These are phyloP conservation scores for Phyllotreta cruciferae DNA, from an alignment of 2,888 invertebrate genomes.

Conservation along the genomic window DNA sequence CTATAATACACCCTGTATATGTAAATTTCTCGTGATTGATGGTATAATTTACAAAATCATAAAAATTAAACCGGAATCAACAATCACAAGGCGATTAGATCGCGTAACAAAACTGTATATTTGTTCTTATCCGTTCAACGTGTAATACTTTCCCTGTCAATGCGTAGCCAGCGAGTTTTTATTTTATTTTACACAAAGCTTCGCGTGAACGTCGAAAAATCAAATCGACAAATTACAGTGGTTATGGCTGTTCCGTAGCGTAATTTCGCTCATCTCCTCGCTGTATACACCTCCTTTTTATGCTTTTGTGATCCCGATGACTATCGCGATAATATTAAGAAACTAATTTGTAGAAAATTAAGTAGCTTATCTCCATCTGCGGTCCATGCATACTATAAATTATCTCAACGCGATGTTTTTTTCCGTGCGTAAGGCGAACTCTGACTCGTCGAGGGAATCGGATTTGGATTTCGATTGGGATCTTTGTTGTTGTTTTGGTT, in stretches of 20 bases:
- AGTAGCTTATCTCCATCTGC: conserved; percentile 31
- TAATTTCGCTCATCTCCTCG: conserved; percentile 25
- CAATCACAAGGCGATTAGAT: conserved; percentile 14
- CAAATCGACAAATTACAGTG: conserved; percentile 30
- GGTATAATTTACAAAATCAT: no score
- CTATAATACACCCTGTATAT: no score
- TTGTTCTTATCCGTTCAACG: conserved; percentile 15
- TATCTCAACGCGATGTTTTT: conserved; percentile 47
- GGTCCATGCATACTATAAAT: conserved; percentile 42
- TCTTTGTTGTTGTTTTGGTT: conserved; percentile 25
- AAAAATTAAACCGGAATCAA: conserved; percentile 9
- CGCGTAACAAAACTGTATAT: conserved; percentile 15
- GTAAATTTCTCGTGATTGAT: no score
- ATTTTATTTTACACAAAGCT: background rate
- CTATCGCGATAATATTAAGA: conserved; percentile 32
- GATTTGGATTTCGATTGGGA: conserved; percentile 23
- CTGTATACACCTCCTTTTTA: conserved; percentile 23
- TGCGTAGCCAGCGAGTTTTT: conserved; percentile 14
- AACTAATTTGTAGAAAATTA: conserved; percentile 35
- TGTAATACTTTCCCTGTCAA: conserved; percentile 10
- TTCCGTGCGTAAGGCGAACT: conserved; percentile 18
- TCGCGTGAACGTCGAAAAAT: conserved; percentile 28
- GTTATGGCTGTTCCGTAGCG: conserved; percentile 27
- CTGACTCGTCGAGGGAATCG: conserved; percentile 10
- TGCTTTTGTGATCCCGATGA: conserved; percentile 32